Conservation (phyloP, 2,113 vertebrate species). For the Calidris pugnax region DNA sequence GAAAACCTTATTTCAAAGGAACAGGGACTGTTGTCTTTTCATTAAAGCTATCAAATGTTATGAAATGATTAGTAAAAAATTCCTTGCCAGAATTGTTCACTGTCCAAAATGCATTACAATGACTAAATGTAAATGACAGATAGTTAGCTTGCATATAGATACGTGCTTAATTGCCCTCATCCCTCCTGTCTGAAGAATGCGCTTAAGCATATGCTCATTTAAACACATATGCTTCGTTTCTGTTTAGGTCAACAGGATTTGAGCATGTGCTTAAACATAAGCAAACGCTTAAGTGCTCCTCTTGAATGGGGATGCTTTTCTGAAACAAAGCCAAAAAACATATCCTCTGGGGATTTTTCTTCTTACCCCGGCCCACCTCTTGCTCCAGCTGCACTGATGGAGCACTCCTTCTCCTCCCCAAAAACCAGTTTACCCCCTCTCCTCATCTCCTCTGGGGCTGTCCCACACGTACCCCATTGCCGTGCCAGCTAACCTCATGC, state of each 20-base stretch:
- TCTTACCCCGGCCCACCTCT: neutral
- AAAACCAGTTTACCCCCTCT: neutral
- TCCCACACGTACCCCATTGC: neutral
- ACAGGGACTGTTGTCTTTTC: neutral
- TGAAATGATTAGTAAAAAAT: constrained; percentile 32
- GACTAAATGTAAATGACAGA: constrained; percentile 61
- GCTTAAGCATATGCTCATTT: constrained; percentile 54
- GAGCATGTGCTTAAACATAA: constrained; percentile 48
- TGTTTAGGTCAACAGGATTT: constrained; percentile 40
- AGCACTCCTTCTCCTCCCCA: neutral
- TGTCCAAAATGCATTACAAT: constrained; percentile 48
- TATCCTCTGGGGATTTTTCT: neutral
- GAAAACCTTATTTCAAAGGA: neutral
- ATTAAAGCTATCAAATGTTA: constrained; percentile 36
- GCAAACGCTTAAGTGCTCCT: constrained; percentile 22
- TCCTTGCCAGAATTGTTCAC: constrained; percentile 49
- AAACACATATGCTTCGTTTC: constrained; percentile 61
- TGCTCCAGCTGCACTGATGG: neutral
- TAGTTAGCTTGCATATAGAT: constrained; percentile 49
- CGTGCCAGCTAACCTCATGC: neutral
- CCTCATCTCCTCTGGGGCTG: too few species aligned
- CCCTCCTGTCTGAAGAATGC: constrained; percentile 36
- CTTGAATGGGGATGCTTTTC: neutral
- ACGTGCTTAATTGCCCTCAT: constrained; percentile 47
- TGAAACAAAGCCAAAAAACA: neutral